Evolutionary conservation across 1,140 invertebrate species (phyloP).

Genomic region (Atta colombica): DNA sequence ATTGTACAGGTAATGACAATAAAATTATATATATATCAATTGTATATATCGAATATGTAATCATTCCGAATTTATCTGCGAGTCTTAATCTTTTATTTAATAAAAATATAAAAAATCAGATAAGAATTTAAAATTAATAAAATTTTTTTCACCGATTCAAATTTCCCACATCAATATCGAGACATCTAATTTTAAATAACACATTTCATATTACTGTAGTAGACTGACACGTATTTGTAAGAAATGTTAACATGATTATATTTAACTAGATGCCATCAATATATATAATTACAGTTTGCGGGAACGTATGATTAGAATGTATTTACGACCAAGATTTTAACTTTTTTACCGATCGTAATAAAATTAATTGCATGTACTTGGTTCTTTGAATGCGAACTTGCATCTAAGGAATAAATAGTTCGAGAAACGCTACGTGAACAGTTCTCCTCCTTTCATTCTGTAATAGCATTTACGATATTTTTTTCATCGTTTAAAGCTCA

Average conservation of each 20-base stretch:
- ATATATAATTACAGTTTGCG: neutral
- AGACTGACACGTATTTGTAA: neutral
- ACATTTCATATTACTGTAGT: neutral
- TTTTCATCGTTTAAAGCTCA: neutral
- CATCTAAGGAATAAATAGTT: neutral
- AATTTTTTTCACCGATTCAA: neutral
- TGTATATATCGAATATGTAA: neutral
- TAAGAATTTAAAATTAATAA: neutral
- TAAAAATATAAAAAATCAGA: slow-evolving; percentile 1
- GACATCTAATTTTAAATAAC: neutral
- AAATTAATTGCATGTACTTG: neutral
- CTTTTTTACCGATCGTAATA: neutral
- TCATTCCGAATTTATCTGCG: neutral
- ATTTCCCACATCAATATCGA: neutral
- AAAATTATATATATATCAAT: neutral
- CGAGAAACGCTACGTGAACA: neutral
- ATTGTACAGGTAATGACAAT: neutral
- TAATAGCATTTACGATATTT: neutral
- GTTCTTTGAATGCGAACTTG: neutral
- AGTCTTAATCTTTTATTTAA: neutral
- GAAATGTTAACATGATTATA: neutral
- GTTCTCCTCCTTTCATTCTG: neutral
- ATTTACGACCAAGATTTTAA: neutral
- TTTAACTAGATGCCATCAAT: neutral
- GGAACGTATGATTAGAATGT: neutral